Conservation (phyloP, 1,140 invertebrate genomes). For the Drosophila mauritiana region DNA sequence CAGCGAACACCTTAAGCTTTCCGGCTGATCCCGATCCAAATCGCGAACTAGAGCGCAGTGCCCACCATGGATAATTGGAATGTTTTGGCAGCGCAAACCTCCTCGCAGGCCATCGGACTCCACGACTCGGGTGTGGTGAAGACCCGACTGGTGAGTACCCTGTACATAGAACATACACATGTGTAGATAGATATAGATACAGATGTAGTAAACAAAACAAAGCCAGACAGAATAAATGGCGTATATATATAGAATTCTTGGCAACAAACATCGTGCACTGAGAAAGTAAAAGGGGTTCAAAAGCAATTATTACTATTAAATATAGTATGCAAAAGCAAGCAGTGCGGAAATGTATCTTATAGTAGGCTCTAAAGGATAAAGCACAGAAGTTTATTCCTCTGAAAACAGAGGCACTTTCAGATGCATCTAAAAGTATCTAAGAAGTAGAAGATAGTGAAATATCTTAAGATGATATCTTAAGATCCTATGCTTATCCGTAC, state of each 20-base stretch:
- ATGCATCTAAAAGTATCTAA: no score
- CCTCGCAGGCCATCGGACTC: conserved; percentile 74
- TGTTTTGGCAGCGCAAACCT: conserved; percentile 83
- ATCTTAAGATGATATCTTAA: no score
- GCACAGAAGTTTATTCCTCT: no score
- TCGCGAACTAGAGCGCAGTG: conserved; percentile 2
- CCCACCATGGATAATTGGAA: conserved; percentile 82
- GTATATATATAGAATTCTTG: conserved; percentile 36
- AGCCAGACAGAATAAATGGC: conserved; percentile 28
- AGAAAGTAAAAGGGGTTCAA: neutral
- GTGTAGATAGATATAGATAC: neutral
- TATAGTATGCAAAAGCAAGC: neutral
- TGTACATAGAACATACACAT: neutral
- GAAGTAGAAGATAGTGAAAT: no score
- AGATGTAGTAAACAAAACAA: conserved; percentile 66
- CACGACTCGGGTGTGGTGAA: conserved; percentile 63
- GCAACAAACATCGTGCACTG: conserved; percentile 28
- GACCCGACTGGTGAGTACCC: conserved; percentile 76
- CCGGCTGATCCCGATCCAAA: conserved; percentile 13
- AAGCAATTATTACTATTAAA: neutral
- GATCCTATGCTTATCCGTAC: no score
- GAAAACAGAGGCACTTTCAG: no score
- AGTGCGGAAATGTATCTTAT: neutral
- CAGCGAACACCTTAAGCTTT: conserved; percentile 3
- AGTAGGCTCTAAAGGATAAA: neutral